Evolutionary conservation across 2,113 vertebrate genomes (phyloP).

Genomic region (Paratilapia polleni): DNA sequence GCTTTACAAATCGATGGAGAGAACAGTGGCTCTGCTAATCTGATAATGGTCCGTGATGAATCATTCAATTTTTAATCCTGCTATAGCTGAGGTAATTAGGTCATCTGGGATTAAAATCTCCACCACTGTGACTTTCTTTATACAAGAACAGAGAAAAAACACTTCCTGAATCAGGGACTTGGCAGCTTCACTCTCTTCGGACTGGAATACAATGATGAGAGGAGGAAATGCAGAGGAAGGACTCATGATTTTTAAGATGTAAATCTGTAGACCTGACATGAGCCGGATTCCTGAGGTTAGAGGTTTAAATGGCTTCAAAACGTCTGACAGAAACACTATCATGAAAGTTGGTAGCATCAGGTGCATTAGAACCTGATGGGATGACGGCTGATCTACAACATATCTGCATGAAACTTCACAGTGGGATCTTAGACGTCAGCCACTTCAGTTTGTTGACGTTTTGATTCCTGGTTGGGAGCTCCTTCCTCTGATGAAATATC

Average conservation of each 20-base stretch:
- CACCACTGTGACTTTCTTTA: constrained; percentile 73
- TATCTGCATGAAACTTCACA: constrained; percentile 49
- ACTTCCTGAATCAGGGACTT: constrained; percentile 69
- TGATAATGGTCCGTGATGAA: constrained; percentile 34
- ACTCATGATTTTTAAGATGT: not conserved
- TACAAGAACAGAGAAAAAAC: constrained; percentile 57
- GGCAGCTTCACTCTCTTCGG: constrained; percentile 53
- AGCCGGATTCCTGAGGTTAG: not conserved
- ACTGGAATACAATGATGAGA: constrained; percentile 42
- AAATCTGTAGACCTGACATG: constrained; percentile 2
- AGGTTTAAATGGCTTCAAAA: not conserved
- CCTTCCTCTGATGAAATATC: constrained; percentile 23
- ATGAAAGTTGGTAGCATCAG: not conserved
- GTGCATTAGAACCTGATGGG: constrained; percentile 17
- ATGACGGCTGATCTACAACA: constrained; percentile 31
- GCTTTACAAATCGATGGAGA: constrained; percentile 15
- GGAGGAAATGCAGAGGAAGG: constrained; percentile 4
- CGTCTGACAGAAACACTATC: not conserved
- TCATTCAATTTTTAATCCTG: constrained; percentile 28
- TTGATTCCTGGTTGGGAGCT: constrained; percentile 31
- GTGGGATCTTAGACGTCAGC: constrained; percentile 20
- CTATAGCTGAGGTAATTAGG: constrained; percentile 13
- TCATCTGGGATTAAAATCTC: constrained; percentile 50
- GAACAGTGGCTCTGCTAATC: constrained; percentile 36
- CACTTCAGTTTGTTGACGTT: constrained; percentile 4